Base-by-base conservation (phyloP, 2,888 invertebrate genomes). In the Cerceris ruficornis region DNA sequence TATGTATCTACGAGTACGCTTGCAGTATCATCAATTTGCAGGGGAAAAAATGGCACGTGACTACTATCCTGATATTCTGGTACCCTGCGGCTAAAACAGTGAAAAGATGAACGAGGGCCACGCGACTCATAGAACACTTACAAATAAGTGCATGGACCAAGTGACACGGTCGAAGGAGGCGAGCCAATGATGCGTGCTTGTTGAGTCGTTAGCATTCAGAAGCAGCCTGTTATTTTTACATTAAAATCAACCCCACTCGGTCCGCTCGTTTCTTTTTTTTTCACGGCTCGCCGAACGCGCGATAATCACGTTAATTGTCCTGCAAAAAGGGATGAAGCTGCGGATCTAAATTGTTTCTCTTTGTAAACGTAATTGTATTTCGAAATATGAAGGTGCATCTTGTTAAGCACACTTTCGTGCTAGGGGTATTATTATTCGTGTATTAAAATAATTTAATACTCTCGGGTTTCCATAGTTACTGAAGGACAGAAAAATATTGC, bases 11-110 rank as follows among this genome's bases (percentile, higher is more conserved):
- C 28, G 4, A n/a, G n/a, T 28, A 52, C 69, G 57, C 54, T 54
- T 58, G 61, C 66, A 49, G 52, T 52, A 57, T 50, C 69, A 57
- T 77, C 75, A 75, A 69, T 77, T 66, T 75, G 43, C 46, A 60
- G 42, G 57, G 46, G 39, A 54, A 57, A 68, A 61, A 73, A 57
- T 9, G 88, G 62, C 89, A 89, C 88, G 88, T 88, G 89, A 64
- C 86, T 62, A 43, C 7, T 66, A 66, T 52, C 66, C 50, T 57
- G 55, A 55, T 52, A 65, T 66, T 54, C 69, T 71, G 79, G 86
- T 86, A 87, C 81, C 90, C 87, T 88, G 89, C 86, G 88, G 90
- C 87, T 89, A 87, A 90, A 90, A 88, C 85, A 88, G 87, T 89
- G 89, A 88, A 87, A 88, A 79, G 75, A 84, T 66, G 81, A 69